These are phyloP conservation scores for Ascidia mentula DNA, from an alignment of 23 tunicate genomes.

Conservation along the genomic window DNA sequence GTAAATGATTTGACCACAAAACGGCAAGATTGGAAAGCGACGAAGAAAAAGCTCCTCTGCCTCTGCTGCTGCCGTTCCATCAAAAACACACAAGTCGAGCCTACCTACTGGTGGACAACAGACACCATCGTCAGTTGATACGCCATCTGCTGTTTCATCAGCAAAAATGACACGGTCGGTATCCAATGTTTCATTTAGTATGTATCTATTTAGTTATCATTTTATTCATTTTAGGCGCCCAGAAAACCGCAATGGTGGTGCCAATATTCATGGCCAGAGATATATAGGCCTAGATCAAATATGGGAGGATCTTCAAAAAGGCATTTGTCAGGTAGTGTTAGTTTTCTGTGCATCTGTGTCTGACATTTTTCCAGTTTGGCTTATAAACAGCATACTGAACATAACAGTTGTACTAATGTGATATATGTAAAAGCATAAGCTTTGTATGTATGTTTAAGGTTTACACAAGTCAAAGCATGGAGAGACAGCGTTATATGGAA, in stretches of 20 bases:
- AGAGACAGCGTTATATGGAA: slow-evolving; percentile 75
- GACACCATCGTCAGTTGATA: background rate
- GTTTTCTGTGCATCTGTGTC: background rate
- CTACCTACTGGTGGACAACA: slow-evolving; percentile 8
- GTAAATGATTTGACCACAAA: background rate
- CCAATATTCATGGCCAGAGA: slow-evolving; percentile 56
- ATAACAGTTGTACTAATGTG: no score
- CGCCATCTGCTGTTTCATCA: slow-evolving; percentile 8
- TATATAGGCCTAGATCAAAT: slow-evolving; percentile 79
- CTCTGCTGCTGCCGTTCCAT: slow-evolving; percentile 1
- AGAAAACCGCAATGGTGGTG: slow-evolving; percentile 41
- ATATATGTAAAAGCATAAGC: background rate
- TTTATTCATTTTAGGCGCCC: slow-evolving; percentile 15
- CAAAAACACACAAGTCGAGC: background rate
- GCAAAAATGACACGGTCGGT: slow-evolving; percentile 39
- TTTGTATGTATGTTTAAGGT: slow-evolving; percentile 46
- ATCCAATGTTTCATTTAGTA: background rate
- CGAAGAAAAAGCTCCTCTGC: slow-evolving; percentile 29
- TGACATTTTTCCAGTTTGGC: background rate
- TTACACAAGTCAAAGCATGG: slow-evolving; percentile 78
- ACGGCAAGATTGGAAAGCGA: slow-evolving; percentile 56
- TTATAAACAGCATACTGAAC: no score
- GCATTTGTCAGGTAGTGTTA: slow-evolving; percentile 68
- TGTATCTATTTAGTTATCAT: background rate
- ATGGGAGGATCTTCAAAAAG: slow-evolving; percentile 92